phyloP scores from a whole-genome alignment of 2,888 invertebrate species.

The Euspilapteryx auroguttella region DNA sequence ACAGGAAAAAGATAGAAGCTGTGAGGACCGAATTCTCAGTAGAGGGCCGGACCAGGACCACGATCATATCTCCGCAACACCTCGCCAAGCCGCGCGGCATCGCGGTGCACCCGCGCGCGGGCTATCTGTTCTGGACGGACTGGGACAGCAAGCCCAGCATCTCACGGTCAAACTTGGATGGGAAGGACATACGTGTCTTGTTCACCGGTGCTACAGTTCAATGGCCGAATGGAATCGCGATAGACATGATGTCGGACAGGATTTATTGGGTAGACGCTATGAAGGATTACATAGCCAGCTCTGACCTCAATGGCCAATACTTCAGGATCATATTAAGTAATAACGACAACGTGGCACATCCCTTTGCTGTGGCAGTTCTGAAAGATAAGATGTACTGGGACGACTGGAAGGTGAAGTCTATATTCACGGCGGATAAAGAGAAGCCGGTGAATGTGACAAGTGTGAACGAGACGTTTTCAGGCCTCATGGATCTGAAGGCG shows the following conservation, averaged over 20 bases:
- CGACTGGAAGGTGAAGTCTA: slow-evolving; percentile 81
- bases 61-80: slow-evolving; percentile 68
- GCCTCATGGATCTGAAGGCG: slow-evolving; percentile 81
- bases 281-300: slow-evolving; percentile 78
- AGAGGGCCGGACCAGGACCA: slow-evolving; percentile 72
- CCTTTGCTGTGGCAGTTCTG: slow-evolving; percentile 83
- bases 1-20: slow-evolving; percentile 77
- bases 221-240: slow-evolving; percentile 87
- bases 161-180: slow-evolving; percentile 79
- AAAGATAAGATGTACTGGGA: slow-evolving; percentile 90
- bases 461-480: slow-evolving; percentile 64
- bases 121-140: slow-evolving; percentile 85
- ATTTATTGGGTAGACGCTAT: slow-evolving; percentile 89
- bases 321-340: slow-evolving; percentile 69
- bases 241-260: slow-evolving; percentile 78
- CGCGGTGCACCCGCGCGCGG: slow-evolving; percentile 79
- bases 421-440: slow-evolving; percentile 80
- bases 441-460: slow-evolving; percentile 64
- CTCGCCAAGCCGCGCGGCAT: slow-evolving; percentile 79
- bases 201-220: slow-evolving; percentile 69
- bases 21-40: slow-evolving; percentile 66
- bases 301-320: slow-evolving; percentile 70
- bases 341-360: slow-evolving; percentile 73
- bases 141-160: slow-evolving; percentile 80
- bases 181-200: slow-evolving; percentile 65